These are phyloP conservation scores for Vollenhovia emeryi DNA, from an alignment of 1,140 invertebrate genomes.

Conservation along the genomic window DNA sequence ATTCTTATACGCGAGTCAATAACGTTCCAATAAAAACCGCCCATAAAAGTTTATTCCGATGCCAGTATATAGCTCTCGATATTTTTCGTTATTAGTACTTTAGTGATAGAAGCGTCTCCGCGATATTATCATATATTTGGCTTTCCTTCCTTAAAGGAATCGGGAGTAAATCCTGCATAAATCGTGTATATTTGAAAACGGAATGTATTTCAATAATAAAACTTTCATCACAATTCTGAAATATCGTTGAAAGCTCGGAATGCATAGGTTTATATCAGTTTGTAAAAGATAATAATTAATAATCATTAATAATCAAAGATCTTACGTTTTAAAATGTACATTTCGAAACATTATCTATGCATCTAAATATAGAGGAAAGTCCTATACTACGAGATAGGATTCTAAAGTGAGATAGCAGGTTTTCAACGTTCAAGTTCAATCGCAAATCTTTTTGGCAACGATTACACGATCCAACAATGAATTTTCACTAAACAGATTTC, in stretches of 20 bases:
- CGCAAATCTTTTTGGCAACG: too few species aligned
- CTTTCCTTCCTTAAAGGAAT: neutral
- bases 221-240: neutral
- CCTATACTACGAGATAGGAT: too few species aligned
- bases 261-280: neutral
- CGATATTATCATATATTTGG: constrained; percentile 25
- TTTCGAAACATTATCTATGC: neutral
- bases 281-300: neutral
- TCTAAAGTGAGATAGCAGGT: too few species aligned
- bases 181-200: neutral
- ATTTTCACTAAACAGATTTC: too few species aligned
- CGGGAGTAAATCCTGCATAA: neutral
- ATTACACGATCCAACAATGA: too few species aligned
- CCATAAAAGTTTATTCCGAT: constrained; percentile 68
- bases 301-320: neutral
- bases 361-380: too few species aligned
- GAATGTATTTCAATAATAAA: neutral
- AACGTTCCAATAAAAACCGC: constrained; percentile 66
- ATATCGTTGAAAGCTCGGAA: neutral
- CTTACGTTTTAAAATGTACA: neutral
- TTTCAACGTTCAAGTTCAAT: too few species aligned
- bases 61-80: constrained; percentile 12
- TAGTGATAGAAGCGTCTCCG: constrained; percentile 8
- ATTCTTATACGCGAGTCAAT: constrained; percentile 70
- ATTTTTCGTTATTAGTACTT: constrained; percentile 62